These are phyloP conservation scores for Macaca fascicularis DNA, from an alignment of 2,113 vertebrate genomes.

Conservation along the genomic window T2T-MFA8v1.1 NC_088380.1:14496501-14497000, in stretches of 20 bases:
- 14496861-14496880: rapidly evolving
- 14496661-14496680: not conserved
- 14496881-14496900: not conserved
- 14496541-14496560: not conserved
- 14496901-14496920: not conserved
- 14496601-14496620: too few species aligned
- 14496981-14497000: too few species aligned
- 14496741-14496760: not conserved
- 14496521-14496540: not conserved
- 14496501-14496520: not conserved
- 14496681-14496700: not conserved
- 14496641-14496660: not conserved
- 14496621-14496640: too few species aligned
- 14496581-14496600: not conserved
- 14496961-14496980: not conserved
- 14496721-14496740: not conserved
- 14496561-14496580: not conserved
- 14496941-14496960: not conserved
- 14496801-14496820: not conserved
- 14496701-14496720: not conserved
- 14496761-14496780: not conserved
- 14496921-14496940: not conserved
- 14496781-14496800: too few species aligned
- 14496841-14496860: not conserved
- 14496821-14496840: not conserved